These are phyloP conservation scores for Elysia chlorotica DNA, from an alignment of 1,140 invertebrate species.

Conservation along the genomic window DNA sequence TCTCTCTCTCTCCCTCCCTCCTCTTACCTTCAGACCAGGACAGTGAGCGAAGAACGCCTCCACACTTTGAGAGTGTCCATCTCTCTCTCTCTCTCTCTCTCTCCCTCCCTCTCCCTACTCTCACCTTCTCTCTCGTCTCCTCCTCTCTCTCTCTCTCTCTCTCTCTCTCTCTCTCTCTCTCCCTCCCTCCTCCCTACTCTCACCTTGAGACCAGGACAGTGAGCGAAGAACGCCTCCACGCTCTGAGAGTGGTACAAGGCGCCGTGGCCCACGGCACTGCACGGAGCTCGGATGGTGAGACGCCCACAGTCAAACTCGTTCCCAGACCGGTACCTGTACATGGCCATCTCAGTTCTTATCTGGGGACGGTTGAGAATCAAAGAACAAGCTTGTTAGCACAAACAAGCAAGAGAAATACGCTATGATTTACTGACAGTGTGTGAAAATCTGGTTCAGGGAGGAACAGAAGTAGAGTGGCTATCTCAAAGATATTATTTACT, in stretches of 20 bases:
- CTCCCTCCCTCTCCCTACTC: too few relatives aligned
- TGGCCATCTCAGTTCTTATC: slow-evolving; percentile 83
- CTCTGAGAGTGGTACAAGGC: slow-evolving; percentile 98
- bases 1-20: too few relatives aligned
- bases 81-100: too few relatives aligned
- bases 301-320: slow-evolving; percentile 88
- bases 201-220: slow-evolving; percentile 94
- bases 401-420: too few relatives aligned
- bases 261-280: slow-evolving; percentile 82
- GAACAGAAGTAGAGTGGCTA: too few relatives aligned
- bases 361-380: slow-evolving; percentile 44
- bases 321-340: slow-evolving; percentile 92
- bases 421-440: too few relatives aligned
- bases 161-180: too few relatives aligned
- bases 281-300: slow-evolving; percentile 86
- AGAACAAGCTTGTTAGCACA: not conserved
- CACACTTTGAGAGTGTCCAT: slow-evolving; percentile 98
- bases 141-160: too few relatives aligned
- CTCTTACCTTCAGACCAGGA: slow-evolving; percentile 87
- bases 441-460: too few relatives aligned
- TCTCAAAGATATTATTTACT: too few relatives aligned
- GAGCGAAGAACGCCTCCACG: slow-evolving; percentile 96
- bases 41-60: slow-evolving; percentile 97
- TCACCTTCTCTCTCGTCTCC: too few relatives aligned
- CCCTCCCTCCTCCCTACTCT: too few relatives aligned